Evolutionary conservation across 2,888 invertebrate genomes (phyloP).

Genomic region (Arctia plantaginis): DNA sequence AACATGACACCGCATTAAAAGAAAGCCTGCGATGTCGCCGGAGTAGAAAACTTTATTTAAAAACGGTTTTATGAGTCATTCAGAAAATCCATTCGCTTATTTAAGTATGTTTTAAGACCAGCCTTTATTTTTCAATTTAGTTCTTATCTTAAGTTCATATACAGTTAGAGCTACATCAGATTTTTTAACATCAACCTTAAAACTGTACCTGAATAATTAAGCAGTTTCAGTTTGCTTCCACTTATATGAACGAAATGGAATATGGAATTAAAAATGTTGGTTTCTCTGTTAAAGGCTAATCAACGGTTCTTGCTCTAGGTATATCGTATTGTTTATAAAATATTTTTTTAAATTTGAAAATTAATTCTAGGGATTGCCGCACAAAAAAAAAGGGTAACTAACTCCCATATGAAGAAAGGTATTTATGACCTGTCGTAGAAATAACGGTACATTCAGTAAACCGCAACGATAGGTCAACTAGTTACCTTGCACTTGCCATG

Average conservation of each 20-base stretch:
- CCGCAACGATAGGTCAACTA: slow-evolving; percentile 2
- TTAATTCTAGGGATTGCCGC: too few species aligned
- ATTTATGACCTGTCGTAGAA: neutral
- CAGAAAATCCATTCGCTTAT: slow-evolving; percentile 46
- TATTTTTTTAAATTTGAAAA: too few species aligned
- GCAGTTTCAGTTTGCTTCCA: neutral
- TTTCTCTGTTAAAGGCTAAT: neutral
- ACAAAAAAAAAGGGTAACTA: neutral
- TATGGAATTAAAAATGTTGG: neutral
- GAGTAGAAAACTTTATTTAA: slow-evolving; percentile 45
- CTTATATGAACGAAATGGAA: neutral
- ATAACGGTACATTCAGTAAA: slow-evolving; percentile 8
- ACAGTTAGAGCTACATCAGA: slow-evolving; percentile 1
- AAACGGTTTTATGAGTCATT: slow-evolving; percentile 53
- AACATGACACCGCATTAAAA: slow-evolving; percentile 72
- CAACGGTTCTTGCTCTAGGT: neutral
- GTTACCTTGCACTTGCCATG: slow-evolving; percentile 2
- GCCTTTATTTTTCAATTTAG: slow-evolving; percentile 11
- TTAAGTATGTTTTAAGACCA: slow-evolving; percentile 11
- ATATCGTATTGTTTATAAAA: neutral
- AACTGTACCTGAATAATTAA: neutral
- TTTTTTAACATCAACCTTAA: neutral
- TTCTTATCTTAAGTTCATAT: slow-evolving; percentile 4
- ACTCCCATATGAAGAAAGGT: neutral
- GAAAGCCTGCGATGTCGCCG: slow-evolving; percentile 69